Evolutionary conservation across 2,113 vertebrate species (phyloP).

Genomic region (Toxotes jaculatrix): DNA sequence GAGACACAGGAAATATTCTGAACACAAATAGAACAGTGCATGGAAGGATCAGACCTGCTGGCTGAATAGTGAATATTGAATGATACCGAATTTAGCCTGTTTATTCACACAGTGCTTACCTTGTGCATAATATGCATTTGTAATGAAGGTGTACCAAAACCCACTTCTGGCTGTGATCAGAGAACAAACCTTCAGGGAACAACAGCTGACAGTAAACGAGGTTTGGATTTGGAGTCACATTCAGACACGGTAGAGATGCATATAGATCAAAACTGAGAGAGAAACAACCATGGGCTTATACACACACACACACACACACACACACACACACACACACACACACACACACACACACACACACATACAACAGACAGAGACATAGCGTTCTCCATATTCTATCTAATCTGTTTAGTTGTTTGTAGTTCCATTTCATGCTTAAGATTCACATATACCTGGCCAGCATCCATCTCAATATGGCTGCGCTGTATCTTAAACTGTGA

Average conservation of each 20-base stretch:
- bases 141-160: constrained; percentile 60
- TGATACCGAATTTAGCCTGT: constrained; percentile 25
- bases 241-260: constrained; percentile 19
- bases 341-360: constrained; percentile 10
- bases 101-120: constrained; percentile 54
- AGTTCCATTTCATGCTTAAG: constrained; percentile 4
- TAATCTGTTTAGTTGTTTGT: constrained; percentile 22
- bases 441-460: constrained; percentile 23
- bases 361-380: not conserved
- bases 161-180: constrained; percentile 46
- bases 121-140: constrained; percentile 60
- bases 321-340: not conserved
- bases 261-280: constrained; percentile 13
- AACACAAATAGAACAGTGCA: constrained; percentile 13
- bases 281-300: not conserved
- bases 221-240: constrained; percentile 33
- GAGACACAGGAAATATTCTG: constrained; percentile 19
- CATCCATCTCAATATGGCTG: constrained; percentile 58
- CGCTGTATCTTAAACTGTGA: constrained; percentile 60
- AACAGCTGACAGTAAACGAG: constrained; percentile 30
- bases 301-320: constrained; percentile 8
- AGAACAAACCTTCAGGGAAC: constrained; percentile 38
- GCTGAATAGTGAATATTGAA: constrained; percentile 28
- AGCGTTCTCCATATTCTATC: constrained; percentile 4
- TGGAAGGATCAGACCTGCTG: not conserved